Base-by-base conservation (phyloP, 2,888 invertebrate species). In the Pasiphila rectangulata region DNA sequence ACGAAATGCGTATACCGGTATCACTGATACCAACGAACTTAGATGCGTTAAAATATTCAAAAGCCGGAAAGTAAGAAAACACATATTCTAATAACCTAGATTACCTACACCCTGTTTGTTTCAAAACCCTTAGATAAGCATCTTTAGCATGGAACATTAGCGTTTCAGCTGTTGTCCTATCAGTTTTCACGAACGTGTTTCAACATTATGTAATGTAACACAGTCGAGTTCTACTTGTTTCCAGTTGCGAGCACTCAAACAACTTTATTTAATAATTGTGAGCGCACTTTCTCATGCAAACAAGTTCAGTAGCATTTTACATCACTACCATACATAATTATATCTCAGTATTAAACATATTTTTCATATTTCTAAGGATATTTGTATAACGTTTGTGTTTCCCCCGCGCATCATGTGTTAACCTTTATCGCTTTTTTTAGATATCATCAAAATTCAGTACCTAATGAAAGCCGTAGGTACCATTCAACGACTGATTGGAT, bases 21-120 rank as follows among this genome's bases (percentile, higher is more conserved):
- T 85, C 86, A 49, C 80, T 86, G 77, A 71, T 86, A 67, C 86
- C 86, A 56, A 67, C 68, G 62, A 83, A 81, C 63, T 75, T 83
- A 67, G 71, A 74, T 62, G 83, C 79, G 80, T 80, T 84, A 75
- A 81, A 74, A 80, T 56, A 76, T 58, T 67, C 69, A 51, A 64
- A 64, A 51, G 63, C 69, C 54, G 61, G 72, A 76, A 86, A 85
- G 86, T 86, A 85, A 80, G 60, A 57, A 56, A 64, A 44, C 38
- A 16, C 46, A 34, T 45, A 27, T 38, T 38, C 4, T 45, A 43
- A 69, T 71, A n/a, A n/a, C n/a, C n/a, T 80, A 79, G 73, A 65
- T 46, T 61, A 51, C 50, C 47, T 61, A 51, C 50, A 60, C 61
- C 64, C 58, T 54, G 62, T 61, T 57, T 61, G 64, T 67, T 51